Percentiles rank a stretch among this genome's conserved stretches.
Conservation (phyloP, 2,113 vertebrate genomes). For the Microcebus murinus region DNA sequence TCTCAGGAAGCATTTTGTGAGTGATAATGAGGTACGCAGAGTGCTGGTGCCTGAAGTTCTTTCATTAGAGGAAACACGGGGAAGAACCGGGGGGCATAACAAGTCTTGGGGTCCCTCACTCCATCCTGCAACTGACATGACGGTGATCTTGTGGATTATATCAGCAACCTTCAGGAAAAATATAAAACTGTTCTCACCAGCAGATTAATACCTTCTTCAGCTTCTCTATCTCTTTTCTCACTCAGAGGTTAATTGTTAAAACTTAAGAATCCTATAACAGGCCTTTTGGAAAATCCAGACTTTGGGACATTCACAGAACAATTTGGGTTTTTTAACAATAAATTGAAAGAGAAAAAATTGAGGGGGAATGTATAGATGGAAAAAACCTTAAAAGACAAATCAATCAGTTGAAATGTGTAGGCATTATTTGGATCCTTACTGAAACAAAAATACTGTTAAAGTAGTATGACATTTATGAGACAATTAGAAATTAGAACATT, state of each 20-base stretch:
- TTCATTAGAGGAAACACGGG: not conserved
- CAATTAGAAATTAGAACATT: conserved; percentile 28
- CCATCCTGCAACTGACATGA: not conserved
- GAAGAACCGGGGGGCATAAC: not conserved
- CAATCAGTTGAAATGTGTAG: not conserved
- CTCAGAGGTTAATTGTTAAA: not conserved
- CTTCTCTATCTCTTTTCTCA: not conserved
- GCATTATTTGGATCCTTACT: not conserved
- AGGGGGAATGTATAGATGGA: not conserved
- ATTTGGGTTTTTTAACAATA: not conserved
- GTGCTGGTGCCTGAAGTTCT: not conserved
- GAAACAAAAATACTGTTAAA: not conserved
- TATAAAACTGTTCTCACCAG: not conserved
- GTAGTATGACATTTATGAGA: not conserved
- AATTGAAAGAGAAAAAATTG: not conserved
- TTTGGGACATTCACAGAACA: not conserved
- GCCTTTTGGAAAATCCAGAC: not conserved
- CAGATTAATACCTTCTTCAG: not conserved
- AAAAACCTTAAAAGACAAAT: not conserved
- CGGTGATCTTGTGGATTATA: not conserved
- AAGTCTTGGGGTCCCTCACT: not conserved
- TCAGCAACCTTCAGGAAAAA: conserved; percentile 5
- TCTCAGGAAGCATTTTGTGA: not conserved
- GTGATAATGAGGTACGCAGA: not conserved
- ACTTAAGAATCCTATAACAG: not conserved